Conservation (phyloP, 1,140 invertebrate genomes). For the Rhopalosiphum padi region DNA sequence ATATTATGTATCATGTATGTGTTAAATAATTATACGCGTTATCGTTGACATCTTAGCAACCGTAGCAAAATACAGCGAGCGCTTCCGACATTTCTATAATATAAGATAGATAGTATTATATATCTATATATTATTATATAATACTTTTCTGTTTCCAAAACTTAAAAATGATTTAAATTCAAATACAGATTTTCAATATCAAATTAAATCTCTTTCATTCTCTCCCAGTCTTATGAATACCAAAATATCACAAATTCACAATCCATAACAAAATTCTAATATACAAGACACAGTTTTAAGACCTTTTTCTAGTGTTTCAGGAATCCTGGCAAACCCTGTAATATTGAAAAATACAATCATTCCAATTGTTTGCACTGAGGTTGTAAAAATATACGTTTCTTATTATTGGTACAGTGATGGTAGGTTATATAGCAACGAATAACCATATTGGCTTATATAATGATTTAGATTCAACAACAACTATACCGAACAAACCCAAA, state of each 20-base stretch:
- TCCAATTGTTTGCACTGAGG: not conserved
- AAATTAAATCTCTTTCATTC: not conserved
- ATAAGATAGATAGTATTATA: not conserved
- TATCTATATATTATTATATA: not conserved
- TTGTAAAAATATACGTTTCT: not conserved
- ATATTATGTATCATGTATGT: too few relatives aligned
- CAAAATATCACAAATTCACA: not conserved
- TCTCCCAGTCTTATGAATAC: not conserved
- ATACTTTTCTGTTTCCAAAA: not conserved
- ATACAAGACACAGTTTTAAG: not conserved
- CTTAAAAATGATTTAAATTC: not conserved
- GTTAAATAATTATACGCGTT: not conserved
- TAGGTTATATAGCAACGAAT: not conserved
- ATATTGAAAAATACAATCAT: not conserved
- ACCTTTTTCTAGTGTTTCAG: not conserved
- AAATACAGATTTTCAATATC: not conserved
- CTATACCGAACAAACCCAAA: too few relatives aligned
- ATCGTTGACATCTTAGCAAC: not conserved
- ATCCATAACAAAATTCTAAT: not conserved
- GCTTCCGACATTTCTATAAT: not conserved
- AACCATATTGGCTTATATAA: not conserved
- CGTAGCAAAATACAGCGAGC: not conserved
- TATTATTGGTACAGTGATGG: not conserved
- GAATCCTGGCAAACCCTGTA: not conserved
- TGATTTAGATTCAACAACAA: too few relatives aligned